These are phyloP conservation scores for Hyaena hyaena DNA, from an alignment of 2,113 vertebrate species.

Conservation along the genomic window DNA sequence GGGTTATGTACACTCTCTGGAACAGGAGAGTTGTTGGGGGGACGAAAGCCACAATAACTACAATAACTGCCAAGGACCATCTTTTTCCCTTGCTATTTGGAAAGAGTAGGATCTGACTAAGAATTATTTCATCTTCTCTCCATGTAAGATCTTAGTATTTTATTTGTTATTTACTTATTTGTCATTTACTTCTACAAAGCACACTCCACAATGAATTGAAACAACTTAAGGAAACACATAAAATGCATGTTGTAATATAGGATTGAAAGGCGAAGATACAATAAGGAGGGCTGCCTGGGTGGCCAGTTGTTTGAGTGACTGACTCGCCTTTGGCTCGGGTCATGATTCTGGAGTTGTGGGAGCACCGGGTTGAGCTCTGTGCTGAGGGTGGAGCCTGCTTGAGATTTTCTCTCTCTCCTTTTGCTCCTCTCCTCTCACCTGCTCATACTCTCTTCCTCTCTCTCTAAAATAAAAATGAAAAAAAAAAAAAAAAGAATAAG, in stretches of 20 bases:
- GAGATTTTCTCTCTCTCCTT: too few relatives aligned
- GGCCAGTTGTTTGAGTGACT: too few relatives aligned
- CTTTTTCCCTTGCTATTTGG: neutral
- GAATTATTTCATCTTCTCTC: neutral
- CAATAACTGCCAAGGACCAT: neutral
- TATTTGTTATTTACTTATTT: slow-evolving; percentile 8
- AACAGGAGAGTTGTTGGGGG: neutral
- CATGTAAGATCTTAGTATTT: neutral
- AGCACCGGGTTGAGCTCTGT: too few relatives aligned
- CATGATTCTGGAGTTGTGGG: too few relatives aligned
- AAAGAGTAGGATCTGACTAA: neutral
- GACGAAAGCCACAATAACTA: neutral
- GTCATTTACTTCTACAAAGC: neutral
- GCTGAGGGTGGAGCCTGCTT: too few relatives aligned
- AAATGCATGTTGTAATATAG: neutral
- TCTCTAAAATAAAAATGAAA: too few relatives aligned
- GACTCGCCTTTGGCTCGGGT: too few relatives aligned
- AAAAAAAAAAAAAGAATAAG: neutral
- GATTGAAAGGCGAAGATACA: neutral
- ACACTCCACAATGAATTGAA: neutral
- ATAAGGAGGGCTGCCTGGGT: neutral
- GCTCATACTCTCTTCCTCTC: too few relatives aligned
- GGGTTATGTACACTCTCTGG: neutral
- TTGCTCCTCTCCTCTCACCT: too few relatives aligned
- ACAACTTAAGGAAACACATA: neutral